phyloP scores from a whole-genome alignment of 2,888 invertebrate species.

The Imbricaverruca yamaguchii region DNA sequence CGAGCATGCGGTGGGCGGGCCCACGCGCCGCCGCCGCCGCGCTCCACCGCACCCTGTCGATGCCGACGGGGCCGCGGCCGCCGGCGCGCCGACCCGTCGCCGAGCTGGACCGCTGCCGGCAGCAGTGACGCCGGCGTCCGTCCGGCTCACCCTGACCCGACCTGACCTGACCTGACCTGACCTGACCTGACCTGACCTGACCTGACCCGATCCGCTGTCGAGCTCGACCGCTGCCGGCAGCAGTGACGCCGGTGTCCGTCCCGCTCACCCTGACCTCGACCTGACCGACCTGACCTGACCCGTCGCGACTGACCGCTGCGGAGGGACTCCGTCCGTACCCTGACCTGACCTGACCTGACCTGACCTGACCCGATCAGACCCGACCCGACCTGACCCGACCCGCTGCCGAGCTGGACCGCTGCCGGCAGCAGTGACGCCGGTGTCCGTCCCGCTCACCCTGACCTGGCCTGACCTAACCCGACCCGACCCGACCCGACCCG shows the following conservation, averaged over 20 bases:
- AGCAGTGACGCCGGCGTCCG: neutral
- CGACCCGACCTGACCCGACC: neutral
- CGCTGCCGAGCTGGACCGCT: neutral
- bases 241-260: no score
- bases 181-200: neutral
- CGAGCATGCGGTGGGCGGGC: neutral
- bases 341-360: no score
- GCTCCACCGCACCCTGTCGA: neutral
- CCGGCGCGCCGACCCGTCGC: neutral
- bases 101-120: neutral
- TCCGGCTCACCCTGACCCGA: neutral
- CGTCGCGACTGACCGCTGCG: no score
- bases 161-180: neutral
- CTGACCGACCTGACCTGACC: neutral
- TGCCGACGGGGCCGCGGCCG: constrained; percentile 7
- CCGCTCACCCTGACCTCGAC: neutral
- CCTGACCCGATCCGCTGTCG: neutral
- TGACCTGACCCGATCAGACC: no score
- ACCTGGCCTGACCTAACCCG: neutral
- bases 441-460: no score
- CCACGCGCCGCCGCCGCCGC: neutral
- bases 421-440: neutral
- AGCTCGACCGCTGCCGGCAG: no score
- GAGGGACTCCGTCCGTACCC: no score
- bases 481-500: neutral